These are phyloP conservation scores for Exaiptasia diaphana DNA, from an alignment of 64 coral and sea anemone genomes.

Conservation along the genomic window DNA sequence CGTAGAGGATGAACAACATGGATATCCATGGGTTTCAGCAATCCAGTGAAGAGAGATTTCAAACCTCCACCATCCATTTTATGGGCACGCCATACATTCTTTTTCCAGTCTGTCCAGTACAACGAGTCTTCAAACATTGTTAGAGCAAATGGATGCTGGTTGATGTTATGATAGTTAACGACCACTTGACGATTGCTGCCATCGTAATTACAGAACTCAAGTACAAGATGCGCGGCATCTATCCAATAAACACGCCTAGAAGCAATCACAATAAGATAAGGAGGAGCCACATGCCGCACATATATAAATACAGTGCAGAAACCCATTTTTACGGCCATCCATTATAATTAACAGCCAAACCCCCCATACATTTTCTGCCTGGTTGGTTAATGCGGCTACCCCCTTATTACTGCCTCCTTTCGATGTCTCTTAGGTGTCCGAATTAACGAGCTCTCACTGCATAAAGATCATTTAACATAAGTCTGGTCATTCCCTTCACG, in stretches of 20 bases:
- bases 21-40: conserved; percentile 42
- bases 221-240: conserved; percentile 55
- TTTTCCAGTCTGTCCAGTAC: conserved; percentile 81
- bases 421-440: too few relatives aligned
- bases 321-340: too few relatives aligned
- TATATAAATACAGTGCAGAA: too few relatives aligned
- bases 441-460: too few relatives aligned
- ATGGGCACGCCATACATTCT: conserved; percentile 10
- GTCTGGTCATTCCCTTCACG: too few relatives aligned
- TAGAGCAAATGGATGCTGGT: conserved; percentile 71
- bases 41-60: conserved; percentile 19
- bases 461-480: too few relatives aligned
- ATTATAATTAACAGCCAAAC: too few relatives aligned
- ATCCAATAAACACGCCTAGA: conserved; percentile 87
- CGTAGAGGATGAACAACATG: conserved; percentile 83
- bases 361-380: too few relatives aligned
- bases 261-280: too few relatives aligned
- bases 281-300: too few relatives aligned
- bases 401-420: too few relatives aligned
- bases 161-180: not conserved
- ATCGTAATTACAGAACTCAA: conserved; percentile 78
- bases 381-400: too few relatives aligned
- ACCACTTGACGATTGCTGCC: conserved; percentile 49
- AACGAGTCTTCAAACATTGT: conserved; percentile 74
- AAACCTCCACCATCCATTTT: conserved; percentile 64